Evolutionary conservation across 2,113 vertebrate species (phyloP).

Genomic region (Anoura caudifer): DNA sequence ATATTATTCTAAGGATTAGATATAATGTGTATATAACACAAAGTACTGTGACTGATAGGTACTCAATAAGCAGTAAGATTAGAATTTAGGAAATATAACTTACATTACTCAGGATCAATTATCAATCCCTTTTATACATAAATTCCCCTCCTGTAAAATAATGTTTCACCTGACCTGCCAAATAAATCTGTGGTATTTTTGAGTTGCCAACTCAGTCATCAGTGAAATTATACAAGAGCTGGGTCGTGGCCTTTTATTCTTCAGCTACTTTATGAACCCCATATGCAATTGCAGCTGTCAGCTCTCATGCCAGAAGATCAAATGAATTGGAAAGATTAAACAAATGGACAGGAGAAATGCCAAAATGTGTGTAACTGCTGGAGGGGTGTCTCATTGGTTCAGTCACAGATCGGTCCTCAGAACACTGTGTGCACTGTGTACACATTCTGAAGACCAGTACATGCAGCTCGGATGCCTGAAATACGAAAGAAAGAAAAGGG

Average conservation of each 20-base stretch:
- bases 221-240: neutral
- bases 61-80: neutral
- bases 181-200: constrained; percentile 7
- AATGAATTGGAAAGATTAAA: constrained; percentile 8
- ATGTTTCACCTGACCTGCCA: neutral
- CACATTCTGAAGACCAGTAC: neutral
- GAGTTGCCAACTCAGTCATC: neutral
- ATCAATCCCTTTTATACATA: neutral
- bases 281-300: constrained; percentile 5
- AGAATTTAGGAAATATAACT: neutral
- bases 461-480: neutral
- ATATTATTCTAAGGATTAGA: neutral
- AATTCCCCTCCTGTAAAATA: neutral
- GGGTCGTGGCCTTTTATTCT: neutral
- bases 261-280: neutral
- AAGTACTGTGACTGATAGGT: neutral
- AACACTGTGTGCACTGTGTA: neutral
- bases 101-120: neutral
- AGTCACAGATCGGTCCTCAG: neutral
- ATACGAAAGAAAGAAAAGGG: neutral
- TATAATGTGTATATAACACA: neutral
- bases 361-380: neutral
- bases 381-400: neutral
- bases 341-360: neutral
- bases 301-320: neutral